Base-by-base conservation (phyloP, 2,888 invertebrate genomes). In the Drosophila demipolita region DNA sequence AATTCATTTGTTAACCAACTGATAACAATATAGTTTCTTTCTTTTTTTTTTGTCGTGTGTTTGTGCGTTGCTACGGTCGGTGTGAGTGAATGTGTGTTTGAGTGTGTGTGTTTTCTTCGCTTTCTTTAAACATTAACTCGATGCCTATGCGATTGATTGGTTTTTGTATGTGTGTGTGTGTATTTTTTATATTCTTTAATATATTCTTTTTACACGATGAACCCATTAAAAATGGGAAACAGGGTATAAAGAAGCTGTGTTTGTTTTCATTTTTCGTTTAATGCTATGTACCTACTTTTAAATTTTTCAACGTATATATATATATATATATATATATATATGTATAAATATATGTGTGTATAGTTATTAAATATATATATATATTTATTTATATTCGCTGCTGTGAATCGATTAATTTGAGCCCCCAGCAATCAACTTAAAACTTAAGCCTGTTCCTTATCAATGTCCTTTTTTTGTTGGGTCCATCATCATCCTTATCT, bases 1-100 rank as follows among this genome's bases (percentile, higher is more conserved):
- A 81, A 80, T 82, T 85, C 80, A 84, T 87, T 86, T 89, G 89
- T 85, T 85, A 83, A 86, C 83, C 75, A 84, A 83, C 77, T 75
- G 85, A 87, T 89, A 85, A 85, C 85, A 85, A 83, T 79, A 81
- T 81, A 72, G 32, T 57, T 57, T 57, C 15, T 55, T 35, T n/a
- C 6, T 67, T 65, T 60, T 64, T 66, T 62, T 63, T 70, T 78
- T 40, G 65, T 80, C 49, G 60, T 80, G 70, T 83, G 57, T 61
- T 45, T 73, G 82, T 82, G 87, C 67, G 73, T 73, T 74, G 60
- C 73, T 82, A 83, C 82, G 48, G 38, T 60, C 73, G 49, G 72
- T 71, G 70, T 61, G 50, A 73, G 65, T 59, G 54, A 57, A 15
- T 58, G 60, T 63, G 42, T 29, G 17, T 55, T 63, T 66, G 45